Base-by-base conservation (phyloP, 2,113 vertebrate species). In the Indicator maculatus region DNA sequence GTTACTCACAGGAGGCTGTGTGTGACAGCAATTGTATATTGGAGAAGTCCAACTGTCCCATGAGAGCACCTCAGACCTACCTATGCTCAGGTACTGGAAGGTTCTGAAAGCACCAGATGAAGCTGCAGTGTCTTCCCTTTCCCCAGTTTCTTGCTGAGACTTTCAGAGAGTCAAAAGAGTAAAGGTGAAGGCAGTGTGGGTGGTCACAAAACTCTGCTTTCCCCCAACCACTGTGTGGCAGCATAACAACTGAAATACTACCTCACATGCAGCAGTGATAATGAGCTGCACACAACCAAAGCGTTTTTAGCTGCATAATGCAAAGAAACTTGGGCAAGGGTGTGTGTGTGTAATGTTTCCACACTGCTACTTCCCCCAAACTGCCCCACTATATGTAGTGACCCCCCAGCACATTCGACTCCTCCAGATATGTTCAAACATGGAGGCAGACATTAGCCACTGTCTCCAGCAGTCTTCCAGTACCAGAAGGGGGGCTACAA, bases 161-260 rank as follows among this genome's bases (percentile, higher is more conserved):
- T 69, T 67, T 66, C 41, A 82, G 4, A 20, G 7, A 56, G 4
- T 76, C 20, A 33, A 10, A 65, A 12, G 12, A 72, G 19, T 39
- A 76, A 72, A 88, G 11, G 10, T 28, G 52, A 89, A 70, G 19
- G 19, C 12, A 63, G 21, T 8, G 4, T 3, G 2, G 8, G 5
- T 39, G 5, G 5, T 33, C 47, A 39, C 0, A 0, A 78, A 85
- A 55, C 8, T 50, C 8, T 50, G 47, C 47, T 50, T 9, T 7
- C 19, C 71, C 30, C 23, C 7, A 61, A 7, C 5, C 19, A 63
- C 11, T 5, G 5, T 4, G 20, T 8, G 27, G 33, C 31, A 64
- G 27, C 30, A 14, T 2, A 15, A 39, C n/a, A 63, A 36, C 30
- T 55, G 41, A 38, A 27, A 23, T 44, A 28, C 6, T 3, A 75